phyloP scores from a whole-genome alignment of 2,113 vertebrate species.

The Labeo rohita region DNA sequence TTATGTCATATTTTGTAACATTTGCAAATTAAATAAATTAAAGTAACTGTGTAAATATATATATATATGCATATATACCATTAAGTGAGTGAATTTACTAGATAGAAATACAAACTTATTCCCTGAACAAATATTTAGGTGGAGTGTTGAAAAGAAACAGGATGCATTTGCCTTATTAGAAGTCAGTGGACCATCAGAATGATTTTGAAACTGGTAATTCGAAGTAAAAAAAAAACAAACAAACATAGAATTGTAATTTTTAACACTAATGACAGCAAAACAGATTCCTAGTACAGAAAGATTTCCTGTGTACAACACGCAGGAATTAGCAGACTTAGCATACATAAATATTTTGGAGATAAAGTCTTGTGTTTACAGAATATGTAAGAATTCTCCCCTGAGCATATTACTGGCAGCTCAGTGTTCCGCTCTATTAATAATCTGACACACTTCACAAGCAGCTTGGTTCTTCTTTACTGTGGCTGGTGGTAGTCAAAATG shows the following conservation, averaged over 20 bases:
- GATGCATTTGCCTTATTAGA: not conserved
- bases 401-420: slow-evolving; percentile 1
- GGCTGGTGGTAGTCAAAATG: not conserved
- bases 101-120: too few relatives aligned
- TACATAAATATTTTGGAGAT: slow-evolving; percentile 34
- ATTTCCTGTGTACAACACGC: not conserved
- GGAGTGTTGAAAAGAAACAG: not conserved
- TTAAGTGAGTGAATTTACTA: too few relatives aligned
- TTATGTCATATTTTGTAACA: too few relatives aligned
- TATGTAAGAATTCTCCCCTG: not conserved
- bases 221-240: not conserved
- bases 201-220: not conserved
- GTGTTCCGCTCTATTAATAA: slow-evolving; percentile 27
- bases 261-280: slow-evolving; percentile 5
- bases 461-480: not conserved
- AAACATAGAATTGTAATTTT: not conserved
- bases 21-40: too few relatives aligned
- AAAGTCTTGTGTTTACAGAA: slow-evolving; percentile 31
- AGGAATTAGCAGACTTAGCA: slow-evolving; percentile 4
- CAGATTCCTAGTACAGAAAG: not conserved
- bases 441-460: not conserved
- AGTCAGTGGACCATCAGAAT: not conserved
- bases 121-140: too few relatives aligned
- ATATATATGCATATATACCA: too few relatives aligned
- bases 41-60: too few relatives aligned